Evolutionary conservation across 1,140 invertebrate species (phyloP), one percentile per base, ranked within the genome.

Genomic region (Sycobia sp.): DNA sequence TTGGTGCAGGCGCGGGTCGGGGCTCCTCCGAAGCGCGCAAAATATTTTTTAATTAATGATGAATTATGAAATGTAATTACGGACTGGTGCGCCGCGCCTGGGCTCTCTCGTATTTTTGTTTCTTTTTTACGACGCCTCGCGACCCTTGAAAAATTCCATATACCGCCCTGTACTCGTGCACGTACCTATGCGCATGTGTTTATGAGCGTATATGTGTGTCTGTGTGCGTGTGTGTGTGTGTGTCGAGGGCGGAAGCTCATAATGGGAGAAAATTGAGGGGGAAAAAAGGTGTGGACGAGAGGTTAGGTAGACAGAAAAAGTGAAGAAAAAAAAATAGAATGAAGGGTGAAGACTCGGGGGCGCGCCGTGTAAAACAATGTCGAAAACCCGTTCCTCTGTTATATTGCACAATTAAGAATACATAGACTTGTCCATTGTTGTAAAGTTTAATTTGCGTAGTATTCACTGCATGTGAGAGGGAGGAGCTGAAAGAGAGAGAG

Each of bases 241-340:
- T n/a, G n/a, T n/a, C n/a, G n/a, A n/a, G n/a, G n/a, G n/a, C n/a
- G n/a, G n/a, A n/a, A n/a, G 53, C 65, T 61, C 66, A 62, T 63
- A 63, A 65, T 69, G 62, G 66, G 67, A 65, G 61, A 70, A 72
- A 68, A 65, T 71, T 65, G 67, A 23, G 51, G 60, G 50, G 56
- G 23, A 59, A 39, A 39, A 4, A 39, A n/a, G 14, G 39, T 3
- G 8, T 18, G 39, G 7, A 41, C 14, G 39, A 14, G 39, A 41
- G 3, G 34, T 14, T 3, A 3, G 3, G 11, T 36, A 36, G n/a
- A n/a, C n/a, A n/a, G n/a, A n/a, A n/a, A n/a, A n/a, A n/a, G n/a
- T n/a, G n/a, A n/a, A n/a, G n/a, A n/a, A n/a, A n/a, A n/a, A n/a
- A n/a, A n/a, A n/a, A n/a, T n/a, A n/a, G n/a, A n/a, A n/a, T n/a